phyloP scores from a whole-genome alignment of 2,888 invertebrate species.

The Dusona sp. region DNA sequence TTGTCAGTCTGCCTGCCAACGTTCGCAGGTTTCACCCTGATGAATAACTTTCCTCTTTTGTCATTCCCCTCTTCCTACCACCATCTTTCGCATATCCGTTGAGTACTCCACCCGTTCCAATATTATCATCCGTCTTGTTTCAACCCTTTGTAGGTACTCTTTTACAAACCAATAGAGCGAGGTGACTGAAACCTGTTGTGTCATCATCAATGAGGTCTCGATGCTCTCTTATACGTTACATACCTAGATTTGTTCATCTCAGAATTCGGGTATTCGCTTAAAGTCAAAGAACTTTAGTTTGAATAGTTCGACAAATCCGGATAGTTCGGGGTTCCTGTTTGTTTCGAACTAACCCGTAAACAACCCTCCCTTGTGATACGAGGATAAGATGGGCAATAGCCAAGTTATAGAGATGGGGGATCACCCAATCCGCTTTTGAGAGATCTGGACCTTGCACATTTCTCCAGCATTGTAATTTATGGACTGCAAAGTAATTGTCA shows the following conservation, averaged over 20 bases:
- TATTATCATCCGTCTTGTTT: conserved; percentile 7
- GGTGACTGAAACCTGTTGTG: conserved; percentile 1
- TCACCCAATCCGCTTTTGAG: conserved; percentile 5
- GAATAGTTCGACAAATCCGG: conserved; percentile 6
- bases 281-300: background rate
- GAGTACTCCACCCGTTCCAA: background rate
- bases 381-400: background rate
- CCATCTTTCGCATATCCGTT: background rate
- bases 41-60: conserved; percentile 48
- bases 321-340: conserved; percentile 6
- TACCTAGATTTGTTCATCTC: background rate
- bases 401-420: conserved; percentile 8
- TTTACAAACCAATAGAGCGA: background rate
- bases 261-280: background rate
- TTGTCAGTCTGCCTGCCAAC: conserved; percentile 34
- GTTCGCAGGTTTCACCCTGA: conserved; percentile 53
- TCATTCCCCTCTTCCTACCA: background rate
- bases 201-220: conserved; percentile 7
- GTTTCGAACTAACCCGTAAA: background rate
- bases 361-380: background rate
- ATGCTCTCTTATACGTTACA: background rate
- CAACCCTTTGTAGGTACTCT: background rate
- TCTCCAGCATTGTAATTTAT: background rate
- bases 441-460: background rate
- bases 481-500: background rate